These are phyloP conservation scores for Silurus aristotelis DNA, from an alignment of 2,797 vertebrate genomes.

Conservation along the genomic window DNA sequence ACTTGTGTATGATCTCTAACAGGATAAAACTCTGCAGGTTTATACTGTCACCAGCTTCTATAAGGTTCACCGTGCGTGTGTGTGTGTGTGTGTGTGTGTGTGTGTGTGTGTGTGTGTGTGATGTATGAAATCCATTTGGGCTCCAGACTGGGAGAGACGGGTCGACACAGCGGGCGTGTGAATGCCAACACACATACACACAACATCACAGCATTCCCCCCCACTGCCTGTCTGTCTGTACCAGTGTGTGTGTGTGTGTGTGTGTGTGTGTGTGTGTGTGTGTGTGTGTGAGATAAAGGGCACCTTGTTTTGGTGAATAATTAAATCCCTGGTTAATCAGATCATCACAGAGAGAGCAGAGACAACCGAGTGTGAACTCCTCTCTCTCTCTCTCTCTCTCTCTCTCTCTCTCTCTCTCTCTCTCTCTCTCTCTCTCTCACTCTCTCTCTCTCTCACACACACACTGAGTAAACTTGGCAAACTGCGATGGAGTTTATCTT, in stretches of 20 bases:
- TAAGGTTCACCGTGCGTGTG: not conserved
- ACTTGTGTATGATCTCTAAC: conserved; percentile 12
- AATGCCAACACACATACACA: conserved; percentile 38
- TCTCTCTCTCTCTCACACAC: not conserved
- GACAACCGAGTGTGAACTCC: conserved; percentile 46
- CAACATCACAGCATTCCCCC: conserved; percentile 35
- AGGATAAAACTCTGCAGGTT: conserved; percentile 15
- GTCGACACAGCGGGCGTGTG: conserved; percentile 48
- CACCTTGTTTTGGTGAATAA: conserved; percentile 58
- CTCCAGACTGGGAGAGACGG: conserved; percentile 34
- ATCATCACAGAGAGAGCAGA: conserved; percentile 54
- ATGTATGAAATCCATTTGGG: conserved; percentile 47
- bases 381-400: not conserved
- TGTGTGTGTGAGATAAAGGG: conserved; percentile 43
- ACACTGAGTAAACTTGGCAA: not conserved
- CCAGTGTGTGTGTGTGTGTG: conserved; percentile 21
- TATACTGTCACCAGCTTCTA: not conserved
- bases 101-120: conserved; percentile 31
- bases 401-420: not conserved
- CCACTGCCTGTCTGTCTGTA: conserved; percentile 45
- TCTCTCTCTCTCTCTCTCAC: not conserved
- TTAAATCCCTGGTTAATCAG: conserved; percentile 59
- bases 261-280: conserved; percentile 32
- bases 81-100: conserved; percentile 40
- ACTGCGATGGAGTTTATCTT: not conserved